Evolutionary conservation across 2,888 invertebrate genomes (phyloP).

Genomic region (Cephus runcator): DNA sequence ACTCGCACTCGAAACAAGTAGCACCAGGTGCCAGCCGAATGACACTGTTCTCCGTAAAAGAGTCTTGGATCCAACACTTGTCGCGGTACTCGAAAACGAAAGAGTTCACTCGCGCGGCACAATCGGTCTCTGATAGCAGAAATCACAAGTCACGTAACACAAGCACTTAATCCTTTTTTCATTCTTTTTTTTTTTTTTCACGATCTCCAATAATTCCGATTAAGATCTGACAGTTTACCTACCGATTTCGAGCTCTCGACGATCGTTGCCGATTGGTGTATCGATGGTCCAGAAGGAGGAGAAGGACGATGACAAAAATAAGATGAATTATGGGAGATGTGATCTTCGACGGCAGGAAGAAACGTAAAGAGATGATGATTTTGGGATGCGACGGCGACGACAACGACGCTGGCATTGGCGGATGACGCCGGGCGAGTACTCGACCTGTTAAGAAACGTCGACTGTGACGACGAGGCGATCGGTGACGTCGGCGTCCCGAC

Average conservation of each 20-base stretch:
- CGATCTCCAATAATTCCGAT: background rate
- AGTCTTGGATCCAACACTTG: background rate
- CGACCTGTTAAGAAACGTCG: constrained; percentile 28
- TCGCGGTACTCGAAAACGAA: background rate
- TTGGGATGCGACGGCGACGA: background rate
- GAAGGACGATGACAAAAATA: background rate
- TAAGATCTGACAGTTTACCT: background rate
- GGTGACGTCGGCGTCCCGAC: constrained; percentile 36
- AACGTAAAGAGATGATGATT: background rate
- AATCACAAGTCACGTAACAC: background rate
- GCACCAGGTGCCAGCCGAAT: background rate
- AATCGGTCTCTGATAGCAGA: background rate
- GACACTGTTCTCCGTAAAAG: background rate
- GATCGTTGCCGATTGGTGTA: background rate
- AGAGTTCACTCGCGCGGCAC: background rate
- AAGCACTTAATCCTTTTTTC: background rate
- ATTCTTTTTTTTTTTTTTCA: background rate
- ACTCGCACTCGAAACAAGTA: background rate
- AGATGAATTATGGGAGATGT: background rate
- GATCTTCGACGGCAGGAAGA: background rate
- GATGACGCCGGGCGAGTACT: constrained; percentile 26
- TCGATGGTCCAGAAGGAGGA: background rate
- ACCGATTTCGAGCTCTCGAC: background rate
- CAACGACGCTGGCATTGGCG: constrained; percentile 17
- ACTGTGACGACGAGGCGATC: constrained; percentile 33